These are phyloP conservation scores for Lathamus discolor DNA, from an alignment of 2,113 vertebrate genomes.

Conservation along the genomic window DNA sequence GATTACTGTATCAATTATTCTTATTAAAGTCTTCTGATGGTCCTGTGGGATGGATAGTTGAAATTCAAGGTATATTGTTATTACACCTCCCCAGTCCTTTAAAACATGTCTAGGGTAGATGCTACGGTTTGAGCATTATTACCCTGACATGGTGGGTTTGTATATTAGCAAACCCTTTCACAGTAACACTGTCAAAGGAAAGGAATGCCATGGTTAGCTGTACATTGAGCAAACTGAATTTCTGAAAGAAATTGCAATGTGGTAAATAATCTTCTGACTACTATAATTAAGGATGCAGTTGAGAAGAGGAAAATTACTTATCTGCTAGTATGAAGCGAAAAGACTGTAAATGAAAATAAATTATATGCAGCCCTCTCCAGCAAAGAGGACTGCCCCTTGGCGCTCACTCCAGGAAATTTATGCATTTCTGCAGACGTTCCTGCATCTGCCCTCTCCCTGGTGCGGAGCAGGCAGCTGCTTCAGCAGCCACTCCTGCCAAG, in stretches of 20 bases:
- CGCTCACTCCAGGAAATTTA: neutral
- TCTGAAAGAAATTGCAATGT: conserved; percentile 39
- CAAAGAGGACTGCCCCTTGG: neutral
- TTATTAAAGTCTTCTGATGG: neutral
- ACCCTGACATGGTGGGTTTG: neutral
- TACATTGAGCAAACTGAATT: conserved; percentile 15
- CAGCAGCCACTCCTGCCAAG: neutral
- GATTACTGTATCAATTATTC: conserved; percentile 28
- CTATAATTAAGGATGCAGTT: conserved; percentile 45
- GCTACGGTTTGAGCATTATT: neutral
- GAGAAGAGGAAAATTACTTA: conserved; percentile 44
- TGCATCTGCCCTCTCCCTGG: neutral
- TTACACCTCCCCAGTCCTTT: neutral
- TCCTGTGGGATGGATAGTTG: neutral
- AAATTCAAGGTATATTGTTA: neutral
- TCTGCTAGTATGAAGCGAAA: neutral
- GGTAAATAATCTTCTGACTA: conserved; percentile 59
- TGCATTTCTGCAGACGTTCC: neutral
- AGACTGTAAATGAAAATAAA: neutral
- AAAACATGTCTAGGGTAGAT: rapidly evolving
- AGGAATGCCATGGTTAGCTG: conserved; percentile 5
- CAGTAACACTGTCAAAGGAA: conserved; percentile 14
- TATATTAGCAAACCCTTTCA: neutral
- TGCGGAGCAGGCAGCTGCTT: neutral
- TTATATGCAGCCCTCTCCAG: neutral